Base-by-base conservation (phyloP, 2,113 vertebrate species). In the Phylloscopus whistleri region DNA sequence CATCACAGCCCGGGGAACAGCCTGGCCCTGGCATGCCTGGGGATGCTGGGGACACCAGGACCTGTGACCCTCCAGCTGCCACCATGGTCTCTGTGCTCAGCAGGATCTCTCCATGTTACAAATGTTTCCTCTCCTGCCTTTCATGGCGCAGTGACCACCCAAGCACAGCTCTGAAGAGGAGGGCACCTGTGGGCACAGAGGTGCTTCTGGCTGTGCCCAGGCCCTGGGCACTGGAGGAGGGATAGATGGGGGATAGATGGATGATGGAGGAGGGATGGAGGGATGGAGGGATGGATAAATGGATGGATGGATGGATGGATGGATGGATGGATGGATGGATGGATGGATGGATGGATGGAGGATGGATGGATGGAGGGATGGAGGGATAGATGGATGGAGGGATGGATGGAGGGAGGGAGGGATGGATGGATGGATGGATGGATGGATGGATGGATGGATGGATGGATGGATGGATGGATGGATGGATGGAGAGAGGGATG, bases 21-120 rank as follows among this genome's bases (percentile, higher is more conserved):
- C 75, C 59, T 35, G 52, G 31, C 13, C 52, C n/a, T 3, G 1
- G 19, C 3, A 7, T 0, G 2, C 27, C 49, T 1, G 2, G 44
- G 60, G 31, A 52, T 39, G 48, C 10, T 46, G 64, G 49, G 35
- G 77, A 15, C 33, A 37, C 33, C 1, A 13, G 56, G 41, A 67
- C 21, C 52, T 48, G 68, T 26, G 8, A 9, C 82, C 39, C 22
- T 28, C 19, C 39, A 35, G 52, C 81, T 70, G 39, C 64, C 13
- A 4, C 23, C 39, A 44, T 17, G 4, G 0, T 44, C 68, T n/a
- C 48, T 53, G 4, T 1, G 19, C 55, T 39, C 64, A 59, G 39
- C 69, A 64, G 49, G 55, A 15, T 12, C 53, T 26, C 39, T 17
- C 39, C 1, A 0, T 0, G 1, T 6, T 37, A 35, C 35, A 64